Percentiles rank a stretch among this genome's conserved stretches.
phyloP scores from a whole-genome alignment of 64 coral and sea anemone genomes.

The Dendronephthya gigantea region DNA sequence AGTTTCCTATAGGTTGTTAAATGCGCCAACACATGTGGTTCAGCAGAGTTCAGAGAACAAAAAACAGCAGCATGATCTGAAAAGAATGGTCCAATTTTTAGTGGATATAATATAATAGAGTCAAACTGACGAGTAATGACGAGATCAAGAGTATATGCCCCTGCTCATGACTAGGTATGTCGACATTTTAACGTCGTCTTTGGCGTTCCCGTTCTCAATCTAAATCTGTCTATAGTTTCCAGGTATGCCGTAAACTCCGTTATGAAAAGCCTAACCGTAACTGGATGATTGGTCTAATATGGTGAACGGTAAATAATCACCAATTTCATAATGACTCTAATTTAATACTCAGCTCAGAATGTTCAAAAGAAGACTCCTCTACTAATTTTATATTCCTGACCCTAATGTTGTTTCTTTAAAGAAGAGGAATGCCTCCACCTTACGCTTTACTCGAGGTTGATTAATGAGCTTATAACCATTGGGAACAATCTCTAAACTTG shows the following conservation, averaged over 20 bases:
- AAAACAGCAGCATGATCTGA: conserved; percentile 15
- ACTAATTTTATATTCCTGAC: not conserved
- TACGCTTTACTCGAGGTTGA: not conserved
- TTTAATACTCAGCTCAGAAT: conserved; percentile 16
- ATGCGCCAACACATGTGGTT: not conserved
- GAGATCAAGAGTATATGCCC: conserved; percentile 13
- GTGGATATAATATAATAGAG: not conserved
- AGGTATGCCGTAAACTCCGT: not conserved
- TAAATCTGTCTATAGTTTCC: not conserved
- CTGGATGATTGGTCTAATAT: not conserved
- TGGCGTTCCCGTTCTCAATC: too few species aligned
- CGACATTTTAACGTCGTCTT: too few species aligned
- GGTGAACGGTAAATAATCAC: conserved; percentile 22
- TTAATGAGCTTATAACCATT: conserved; percentile 12
- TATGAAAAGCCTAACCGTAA: not conserved
- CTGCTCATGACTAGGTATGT: not conserved
- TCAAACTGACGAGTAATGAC: conserved; percentile 16
- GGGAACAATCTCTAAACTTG: not conserved
- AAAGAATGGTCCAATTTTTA: conserved; percentile 1
- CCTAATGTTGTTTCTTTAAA: conserved; percentile 2
- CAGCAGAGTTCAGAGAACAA: conserved; percentile 1
- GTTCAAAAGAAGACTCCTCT: not conserved
- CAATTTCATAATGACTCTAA: conserved; percentile 2
- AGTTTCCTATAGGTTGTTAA: not conserved
- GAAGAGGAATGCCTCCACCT: not conserved